Conservation (phyloP, 2,888 invertebrate species). For the Caenorhabditis sp. region DNA sequence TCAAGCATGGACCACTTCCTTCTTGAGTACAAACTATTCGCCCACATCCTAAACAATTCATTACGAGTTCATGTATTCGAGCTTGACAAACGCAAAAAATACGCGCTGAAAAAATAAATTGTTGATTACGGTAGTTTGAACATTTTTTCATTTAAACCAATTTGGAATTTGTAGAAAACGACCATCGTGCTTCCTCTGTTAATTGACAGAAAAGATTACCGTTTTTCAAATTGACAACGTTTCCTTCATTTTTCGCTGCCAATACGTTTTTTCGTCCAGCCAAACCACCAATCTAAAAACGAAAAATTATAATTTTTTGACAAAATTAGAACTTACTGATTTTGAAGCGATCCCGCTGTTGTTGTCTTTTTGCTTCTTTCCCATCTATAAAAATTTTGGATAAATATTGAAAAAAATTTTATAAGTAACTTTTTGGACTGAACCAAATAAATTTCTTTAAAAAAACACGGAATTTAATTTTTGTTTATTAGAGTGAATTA, state of each 20-base stretch:
- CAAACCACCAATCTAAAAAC: constrained; percentile 14
- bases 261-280: constrained; percentile 27
- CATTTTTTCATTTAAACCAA: too few relatives aligned
- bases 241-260: constrained; percentile 39
- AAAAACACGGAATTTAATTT: too few relatives aligned
- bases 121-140: neutral
- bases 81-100: constrained; percentile 87
- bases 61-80: constrained; percentile 84
- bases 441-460: too few relatives aligned
- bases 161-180: too few relatives aligned
- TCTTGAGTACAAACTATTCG: constrained; percentile 88
- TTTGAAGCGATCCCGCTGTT: constrained; percentile 1
- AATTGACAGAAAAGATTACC: too few relatives aligned
- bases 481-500: too few relatives aligned
- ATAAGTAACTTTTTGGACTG: too few relatives aligned
- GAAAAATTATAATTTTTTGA: neutral
- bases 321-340: neutral
- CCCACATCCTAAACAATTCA: constrained; percentile 92
- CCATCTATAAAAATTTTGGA: constrained; percentile 8
- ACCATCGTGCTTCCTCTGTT: too few relatives aligned
- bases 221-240: constrained; percentile 32
- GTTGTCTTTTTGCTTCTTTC: constrained; percentile 28
- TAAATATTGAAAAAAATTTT: too few relatives aligned
- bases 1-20: constrained; percentile 94
- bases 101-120: neutral